Conservation (phyloP, 2,797 vertebrate species). For the Melanogrammus aeglefinus region DNA sequence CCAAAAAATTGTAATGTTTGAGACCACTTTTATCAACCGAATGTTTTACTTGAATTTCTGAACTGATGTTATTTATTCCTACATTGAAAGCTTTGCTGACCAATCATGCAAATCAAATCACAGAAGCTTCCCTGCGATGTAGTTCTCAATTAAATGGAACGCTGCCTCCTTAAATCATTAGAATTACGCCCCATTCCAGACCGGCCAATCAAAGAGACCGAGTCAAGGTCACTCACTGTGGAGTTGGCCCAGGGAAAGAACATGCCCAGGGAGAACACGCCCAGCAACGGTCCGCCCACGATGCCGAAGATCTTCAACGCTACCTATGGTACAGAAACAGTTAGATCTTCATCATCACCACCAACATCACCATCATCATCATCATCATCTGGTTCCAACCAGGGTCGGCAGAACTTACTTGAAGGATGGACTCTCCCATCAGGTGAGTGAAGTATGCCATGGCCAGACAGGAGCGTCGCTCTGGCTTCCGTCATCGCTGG, state of each 20-base stretch:
- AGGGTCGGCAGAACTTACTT: slow-evolving; percentile 60
- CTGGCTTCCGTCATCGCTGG: slow-evolving; percentile 72
- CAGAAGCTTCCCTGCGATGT: too few species aligned
- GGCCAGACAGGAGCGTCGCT: slow-evolving; percentile 78
- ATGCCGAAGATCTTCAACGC: slow-evolving; percentile 94
- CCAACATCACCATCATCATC: background rate
- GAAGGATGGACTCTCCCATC: too few species aligned
- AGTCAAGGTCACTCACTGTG: slow-evolving; percentile 69
- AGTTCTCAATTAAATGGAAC: background rate
- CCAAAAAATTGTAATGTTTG: too few species aligned
- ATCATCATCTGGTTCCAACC: fast-evolving
- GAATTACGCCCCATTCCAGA: background rate
- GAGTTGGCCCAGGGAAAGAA: slow-evolving; percentile 88
- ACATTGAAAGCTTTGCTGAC: too few species aligned
- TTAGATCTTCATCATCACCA: too few species aligned
- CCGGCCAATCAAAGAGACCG: background rate
- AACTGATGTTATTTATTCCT: background rate
- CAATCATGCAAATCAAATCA: too few species aligned
- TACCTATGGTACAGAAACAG: too few species aligned
- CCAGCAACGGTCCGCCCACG: slow-evolving; percentile 86
- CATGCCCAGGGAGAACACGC: slow-evolving; percentile 88
- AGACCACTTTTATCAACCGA: too few species aligned
- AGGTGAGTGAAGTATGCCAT: too few species aligned
- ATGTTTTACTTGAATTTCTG: background rate
- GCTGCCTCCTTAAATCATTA: background rate